Base-by-base conservation (phyloP, 2,113 vertebrate species). In the Glaucomys volans region DNA sequence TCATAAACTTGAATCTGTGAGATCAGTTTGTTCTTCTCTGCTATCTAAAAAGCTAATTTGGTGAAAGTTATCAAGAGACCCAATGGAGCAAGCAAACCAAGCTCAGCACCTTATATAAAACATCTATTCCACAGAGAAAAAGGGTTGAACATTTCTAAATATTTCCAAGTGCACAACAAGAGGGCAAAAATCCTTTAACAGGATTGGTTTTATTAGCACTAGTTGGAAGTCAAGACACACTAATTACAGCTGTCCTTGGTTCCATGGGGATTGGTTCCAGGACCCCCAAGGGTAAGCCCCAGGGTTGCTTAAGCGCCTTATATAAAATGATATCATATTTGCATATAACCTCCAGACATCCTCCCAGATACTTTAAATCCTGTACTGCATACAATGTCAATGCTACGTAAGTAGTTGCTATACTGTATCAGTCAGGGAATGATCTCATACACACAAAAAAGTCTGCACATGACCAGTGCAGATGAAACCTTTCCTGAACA, bases 1-100 rank as follows among this genome's bases (percentile, higher is more conserved):
- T 89, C 66, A 71, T n/a, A 94, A 54, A 93, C 28, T 69, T 77
- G 24, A 90, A 81, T 77, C 40, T 4, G 14, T 81, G 91, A 92
- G 81, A 54, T 13, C n/a, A 11, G 3, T 47, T 57, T 9, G 0
- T 35, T 90, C 79, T 59, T 20, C 17, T 71, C 24, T 66, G 50
- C 22, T 82, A 11, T 62, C 50, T 75, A 50, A 66, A 72, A n/a
- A 67, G 24, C 14, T 90, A 82, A 26, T 91, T 69, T 80, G 30
- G 24, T 6, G 86, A 71, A 93, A n/a, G 18, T 47, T 74, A 74
- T 50, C 62, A 74, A 79, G 32, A 84, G 37, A 95, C 79, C 47
- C 5, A 74, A 40, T 0, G 0, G 5, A 8, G 32, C 66, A 79
- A 92, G 54, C 7, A 71, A 71, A 74, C 42, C 18, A 12, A 87